These are phyloP conservation scores for Syngnathus floridae DNA, from an alignment of 2,113 vertebrate genomes.

Conservation along the genomic window DNA sequence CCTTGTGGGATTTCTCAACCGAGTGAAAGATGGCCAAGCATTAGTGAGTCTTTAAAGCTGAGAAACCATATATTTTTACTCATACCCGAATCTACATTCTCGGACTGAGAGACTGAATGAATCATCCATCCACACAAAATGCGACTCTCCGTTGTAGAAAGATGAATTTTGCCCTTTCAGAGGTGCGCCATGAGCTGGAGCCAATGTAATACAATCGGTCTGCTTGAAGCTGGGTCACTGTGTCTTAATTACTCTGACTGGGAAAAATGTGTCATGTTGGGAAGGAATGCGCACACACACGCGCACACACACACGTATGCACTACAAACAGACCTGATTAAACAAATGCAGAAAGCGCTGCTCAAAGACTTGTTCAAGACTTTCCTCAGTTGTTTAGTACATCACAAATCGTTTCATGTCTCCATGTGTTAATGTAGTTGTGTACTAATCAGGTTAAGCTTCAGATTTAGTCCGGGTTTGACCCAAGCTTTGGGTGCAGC, in stretches of 20 bases:
- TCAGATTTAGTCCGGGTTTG: slow-evolving; percentile 49
- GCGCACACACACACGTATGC: slow-evolving; percentile 4
- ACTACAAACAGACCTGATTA: slow-evolving; percentile 35
- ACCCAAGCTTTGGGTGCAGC: slow-evolving; percentile 52
- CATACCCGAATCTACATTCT: slow-evolving; percentile 1
- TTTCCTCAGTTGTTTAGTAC: slow-evolving; percentile 35
- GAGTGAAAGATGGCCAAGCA: slow-evolving; percentile 42
- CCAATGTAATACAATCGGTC: slow-evolving; percentile 28
- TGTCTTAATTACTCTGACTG: slow-evolving; percentile 13
- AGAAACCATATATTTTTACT: slow-evolving; percentile 34
- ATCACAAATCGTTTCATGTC: slow-evolving; percentile 36
- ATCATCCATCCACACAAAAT: slow-evolving; percentile 15
- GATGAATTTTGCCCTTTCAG: slow-evolving; percentile 19
- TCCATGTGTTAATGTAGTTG: slow-evolving; percentile 54
- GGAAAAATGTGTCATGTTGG: not conserved
- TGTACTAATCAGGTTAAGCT: slow-evolving; percentile 50
- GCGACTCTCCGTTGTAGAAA: slow-evolving; percentile 12
- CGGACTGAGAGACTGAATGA: not conserved
- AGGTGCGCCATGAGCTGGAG: slow-evolving; percentile 4
- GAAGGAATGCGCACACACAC: not conserved
- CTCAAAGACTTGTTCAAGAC: slow-evolving; percentile 15
- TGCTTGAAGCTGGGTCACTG: slow-evolving; percentile 12
- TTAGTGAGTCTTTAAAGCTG: slow-evolving; percentile 40
- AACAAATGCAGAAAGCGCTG: slow-evolving; percentile 27
- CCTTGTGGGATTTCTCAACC: slow-evolving; percentile 48